Percentiles rank a stretch among this genome's conserved stretches.
These are phyloP conservation scores for Muntiacus reevesi DNA, from an alignment of 2,113 vertebrate species.

Conservation along the genomic window DNA sequence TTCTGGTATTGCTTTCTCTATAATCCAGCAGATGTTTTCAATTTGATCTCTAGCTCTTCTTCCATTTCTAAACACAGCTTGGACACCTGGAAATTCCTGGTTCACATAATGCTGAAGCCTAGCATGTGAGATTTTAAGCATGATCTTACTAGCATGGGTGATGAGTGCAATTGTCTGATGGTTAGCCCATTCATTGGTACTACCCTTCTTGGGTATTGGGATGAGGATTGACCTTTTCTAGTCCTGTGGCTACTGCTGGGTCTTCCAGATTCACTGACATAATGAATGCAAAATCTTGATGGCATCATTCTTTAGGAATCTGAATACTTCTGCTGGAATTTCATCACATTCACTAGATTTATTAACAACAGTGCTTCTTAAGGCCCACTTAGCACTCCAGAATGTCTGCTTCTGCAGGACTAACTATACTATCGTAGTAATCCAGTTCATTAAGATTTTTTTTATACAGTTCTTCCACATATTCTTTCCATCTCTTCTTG, in stretches of 20 bases:
- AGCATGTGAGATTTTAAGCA: not conserved
- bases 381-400: not conserved
- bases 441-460: not conserved
- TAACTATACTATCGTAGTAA: fast-evolving
- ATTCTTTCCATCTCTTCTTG: not conserved
- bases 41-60: not conserved
- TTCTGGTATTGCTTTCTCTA: not conserved
- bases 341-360: not conserved
- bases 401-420: not conserved
- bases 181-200: not conserved
- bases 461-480: not conserved
- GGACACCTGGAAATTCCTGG: not conserved
- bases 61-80: not conserved
- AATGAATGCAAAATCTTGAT: not conserved
- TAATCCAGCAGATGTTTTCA: not conserved
- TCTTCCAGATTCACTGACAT: not conserved
- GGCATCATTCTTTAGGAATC: not conserved
- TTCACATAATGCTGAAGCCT: not conserved
- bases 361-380: not conserved
- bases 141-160: not conserved
- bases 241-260: not conserved
- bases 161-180: not conserved
- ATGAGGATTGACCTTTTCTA: not conserved
- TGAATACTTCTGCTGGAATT: not conserved
- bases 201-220: not conserved